Percentiles rank a stretch among this genome's conserved stretches.
Conservation (phyloP, 2,888 invertebrate genomes). For the Venusia cambrica region DNA sequence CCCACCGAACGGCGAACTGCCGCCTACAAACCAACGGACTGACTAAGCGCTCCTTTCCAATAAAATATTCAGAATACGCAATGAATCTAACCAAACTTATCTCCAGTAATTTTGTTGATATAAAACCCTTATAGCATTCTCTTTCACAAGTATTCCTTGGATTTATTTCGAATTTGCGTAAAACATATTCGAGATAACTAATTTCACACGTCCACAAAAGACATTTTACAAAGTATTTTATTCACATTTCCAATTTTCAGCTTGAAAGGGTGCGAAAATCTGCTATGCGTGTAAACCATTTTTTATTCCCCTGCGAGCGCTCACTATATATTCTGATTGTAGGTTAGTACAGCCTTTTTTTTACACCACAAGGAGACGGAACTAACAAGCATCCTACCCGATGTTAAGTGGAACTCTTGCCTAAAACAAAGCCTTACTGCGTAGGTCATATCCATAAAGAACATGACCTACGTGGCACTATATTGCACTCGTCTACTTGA, state of each 20-base stretch:
- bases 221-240: constrained; percentile 27
- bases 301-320: constrained; percentile 25
- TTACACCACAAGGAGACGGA: too few relatives aligned
- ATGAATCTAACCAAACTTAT: constrained; percentile 8
- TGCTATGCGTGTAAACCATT: constrained; percentile 29
- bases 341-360: too few relatives aligned
- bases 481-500: too few relatives aligned
- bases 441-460: too few relatives aligned
- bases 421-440: too few relatives aligned
- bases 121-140: constrained; percentile 3
- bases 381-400: too few relatives aligned
- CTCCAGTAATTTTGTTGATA: constrained; percentile 7
- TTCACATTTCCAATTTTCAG: constrained; percentile 30
- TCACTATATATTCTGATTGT: constrained; percentile 30
- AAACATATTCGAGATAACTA: constrained; percentile 3
- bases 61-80: constrained; percentile 34
- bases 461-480: too few relatives aligned
- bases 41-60: constrained; percentile 43
- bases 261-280: constrained; percentile 29
- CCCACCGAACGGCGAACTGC: constrained; percentile 51
- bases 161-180: constrained; percentile 1
- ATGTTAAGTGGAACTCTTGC: too few relatives aligned
- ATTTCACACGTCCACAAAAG: constrained; percentile 21
- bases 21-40: constrained; percentile 45
- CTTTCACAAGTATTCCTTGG: constrained; percentile 1